Base-by-base conservation (phyloP, 2,888 invertebrate species). In the Drosophila robusta region DNA sequence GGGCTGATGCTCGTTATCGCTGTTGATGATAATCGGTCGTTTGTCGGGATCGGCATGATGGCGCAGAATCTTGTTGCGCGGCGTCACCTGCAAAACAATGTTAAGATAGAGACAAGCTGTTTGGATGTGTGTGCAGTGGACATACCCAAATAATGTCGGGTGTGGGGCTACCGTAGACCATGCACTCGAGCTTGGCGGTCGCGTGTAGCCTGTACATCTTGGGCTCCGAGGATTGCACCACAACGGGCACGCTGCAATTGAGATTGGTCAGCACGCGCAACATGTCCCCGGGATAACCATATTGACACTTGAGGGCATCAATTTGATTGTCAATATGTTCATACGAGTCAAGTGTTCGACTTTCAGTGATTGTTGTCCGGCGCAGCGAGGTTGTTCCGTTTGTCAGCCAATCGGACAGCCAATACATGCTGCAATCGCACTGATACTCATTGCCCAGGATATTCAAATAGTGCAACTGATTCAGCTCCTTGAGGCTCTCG, bases 381-480 rank as follows among this genome's bases (percentile, higher is more conserved):
- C 84, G 72, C 18, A 87, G 51, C 4, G 84, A 74, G 0, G 73
- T 82, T 26, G 67, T 80, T 11, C 74, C 71, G 36, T 87, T 82
- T 16, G 78, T 94, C 9, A 94, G 93, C 95, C 95, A 95, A 12
- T 93, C 90, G 1, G 93, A 91, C 77, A 97, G 95, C 97, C 97
- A 97, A 75, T 94, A 94, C 94, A 97, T 96, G 50, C 96, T 94
- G 89, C 98, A 98, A 91, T 97, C 97, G 93, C 98, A 98, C 16
- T 95, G 95, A 95, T 96, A 97, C 29, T 95, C 95, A 91, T 98
- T 98, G 61, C 94, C 94, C 36, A 94, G 93, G 75, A 97, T 94
- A 76, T 94, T 94, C 29, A 97, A 91, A 70, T 94, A 94, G 78
- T 93, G 93, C 57, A 97, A 92, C 49, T 93, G 92, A 7, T 94